Base-by-base conservation (phyloP, 2,797 vertebrate genomes). In the Chaenodraco wilsoni region DNA sequence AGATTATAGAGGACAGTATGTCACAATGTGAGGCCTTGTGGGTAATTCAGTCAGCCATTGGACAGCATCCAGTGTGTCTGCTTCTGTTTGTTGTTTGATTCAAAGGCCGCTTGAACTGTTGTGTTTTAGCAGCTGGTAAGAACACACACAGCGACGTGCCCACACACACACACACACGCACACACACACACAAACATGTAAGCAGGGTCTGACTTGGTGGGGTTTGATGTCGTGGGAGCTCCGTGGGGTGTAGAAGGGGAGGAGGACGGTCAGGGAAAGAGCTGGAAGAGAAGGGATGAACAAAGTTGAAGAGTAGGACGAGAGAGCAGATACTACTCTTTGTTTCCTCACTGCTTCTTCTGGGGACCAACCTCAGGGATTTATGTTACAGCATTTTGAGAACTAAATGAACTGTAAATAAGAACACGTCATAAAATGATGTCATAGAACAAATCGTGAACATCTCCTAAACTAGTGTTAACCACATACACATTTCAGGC, bases 211-310 rank as follows among this genome's bases (percentile, higher is more conserved):
- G 74, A 87, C 78, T 54, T 71, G 74, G 76, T 58, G 60, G 72
- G 76, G 46, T 82, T 74, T 65, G 81, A 90, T 87, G 91, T 88
- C 88, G 91, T 91, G 91, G 89, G 90, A 91, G 77, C 87, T 77
- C 84, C 64, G 76, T 72, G 75, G 88, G 90, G 85, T 54, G 86
- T 23, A 72, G 40, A 13, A 40, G 49, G 46, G 23, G 44, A 68
- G 15, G 23, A 31, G 45, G 69, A 19, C 2, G 52, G 19, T 6
- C 7, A 6, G n/a, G 41, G 37, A n/a, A 33, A 41, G 45, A 63
- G 48, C 11, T 19, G n/a, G 23, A 13, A 9, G 23, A 55, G 21
- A 1, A 54, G 14, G 51, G 57, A 16, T 33, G 55, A 23, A 31
- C 49, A 48, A 44, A 48, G 50, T 31, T 13, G 6, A 54, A 10